Evolutionary conservation across 2,797 vertebrate genomes (phyloP), one percentile per base, ranked within the genome.

Genomic region (Scomberomorus guttatus): DNA sequence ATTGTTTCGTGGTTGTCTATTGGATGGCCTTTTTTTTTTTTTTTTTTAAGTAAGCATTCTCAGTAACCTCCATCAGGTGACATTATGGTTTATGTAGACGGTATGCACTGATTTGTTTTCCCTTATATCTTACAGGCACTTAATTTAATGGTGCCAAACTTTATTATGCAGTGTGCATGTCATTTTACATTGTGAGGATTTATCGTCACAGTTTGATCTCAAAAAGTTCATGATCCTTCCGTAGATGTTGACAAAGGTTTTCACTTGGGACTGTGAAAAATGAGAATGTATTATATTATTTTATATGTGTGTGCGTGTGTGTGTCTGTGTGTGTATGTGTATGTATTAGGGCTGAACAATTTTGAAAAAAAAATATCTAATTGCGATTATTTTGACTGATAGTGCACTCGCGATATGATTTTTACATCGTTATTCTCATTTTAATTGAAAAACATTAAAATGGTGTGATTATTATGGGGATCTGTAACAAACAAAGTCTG

Each of bases 231-330:
- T 34, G 9, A 85, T 75, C 66, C 52, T 72, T 86, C 58, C 22
- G 14, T 72, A 79, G 62, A 85, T 80, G 74, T 66, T n/a, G 51
- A 86, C 66, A 70, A 79, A 71, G 70, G 58, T 87, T 90, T 88
- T 82, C 76, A 83, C 85, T 87, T 57, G 80, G 86, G 80, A 93
- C 90, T 94, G 93, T 94, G 91, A 94, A 92, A 81, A 87, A 89
- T 80, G 68, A 92, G 90, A 94, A 93, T 94, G 92, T 94, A 91
- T 89, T 85, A 66, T 89, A 75, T 88, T 87, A 75, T 87, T 92
- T 89, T 83, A 48, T 87, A 76, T 44, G 17, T 82, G 44, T 48
- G 29, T 32, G 29, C 1, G 29, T 65, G 22, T 24, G 4, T 55
- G 17, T 24, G 32, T 52, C 37, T 69, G 37, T 39, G 29, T 32